Evolutionary conservation across 2,888 invertebrate genomes (phyloP), one percentile per base, ranked within the genome.

Genomic region (Parasteatoda lunata): DNA sequence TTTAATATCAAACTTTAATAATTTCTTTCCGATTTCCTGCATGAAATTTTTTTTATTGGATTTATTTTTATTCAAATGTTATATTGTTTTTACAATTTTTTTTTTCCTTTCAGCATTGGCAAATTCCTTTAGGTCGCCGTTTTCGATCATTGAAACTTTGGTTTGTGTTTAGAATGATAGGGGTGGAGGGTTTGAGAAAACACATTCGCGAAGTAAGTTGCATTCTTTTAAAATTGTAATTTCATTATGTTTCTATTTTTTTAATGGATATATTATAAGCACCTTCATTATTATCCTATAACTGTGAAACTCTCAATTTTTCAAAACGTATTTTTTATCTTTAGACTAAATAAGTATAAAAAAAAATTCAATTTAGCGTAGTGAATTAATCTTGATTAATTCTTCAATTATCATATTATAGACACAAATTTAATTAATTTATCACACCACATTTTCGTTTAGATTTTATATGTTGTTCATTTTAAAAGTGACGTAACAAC

Each of bases 111-210:
- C 93, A 97, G 93, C 95, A 97, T 91, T 96, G 96, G 96, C 96
- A 97, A 92, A 96, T 97, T 91, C 95, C 96, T 5, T 93, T 97
- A 48, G 97, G 97, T 0, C 94, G 98, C 85, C 93, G 97, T 89
- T 98, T 98, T 92, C 94, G 98, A 72, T 94, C 98, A 0, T 92
- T 98, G 45, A 98, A 98, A 92, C 92, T 98, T n/a, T 98, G 98
- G 98, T 96, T 97, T 89, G 97, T 97, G 0, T 92, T 98, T 90
- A 94, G 97, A 89, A 93, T 95, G 83, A 95, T 96, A 90, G 98
- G 98, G 0, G 94, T 95, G 4, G 94, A 89, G 91, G 96, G 96
- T 4, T 92, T 98, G 5, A 95, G 96, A 90, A 94, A 94, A 5
- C 94, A 96, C 91, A 95, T 98, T 49, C 94, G 97, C 80, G 94